A percentile compares a stretch with the other conserved stretches of the same genome.
Conservation (phyloP, 2,888 invertebrate genomes). For the Trichopoda pennipes region DNA sequence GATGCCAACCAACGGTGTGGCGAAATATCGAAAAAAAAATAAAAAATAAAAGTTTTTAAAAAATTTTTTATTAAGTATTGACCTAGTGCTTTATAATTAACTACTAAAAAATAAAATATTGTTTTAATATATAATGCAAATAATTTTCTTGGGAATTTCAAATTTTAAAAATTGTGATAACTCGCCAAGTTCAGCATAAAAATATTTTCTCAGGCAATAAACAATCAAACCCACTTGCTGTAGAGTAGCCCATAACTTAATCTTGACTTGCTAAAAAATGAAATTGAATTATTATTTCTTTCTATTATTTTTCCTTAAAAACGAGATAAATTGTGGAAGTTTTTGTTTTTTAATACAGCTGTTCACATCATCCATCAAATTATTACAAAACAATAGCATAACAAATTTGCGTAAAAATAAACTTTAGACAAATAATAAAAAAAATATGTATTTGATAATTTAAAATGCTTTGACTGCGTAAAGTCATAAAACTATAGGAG, state of each 20-base stretch:
- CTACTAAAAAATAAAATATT: no score
- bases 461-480: conserved; percentile 51
- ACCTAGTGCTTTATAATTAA: no score
- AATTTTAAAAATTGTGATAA: no score
- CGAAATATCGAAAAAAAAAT: no score
- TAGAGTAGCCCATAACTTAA: conserved; percentile 23
- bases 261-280: conserved; percentile 29
- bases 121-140: no score
- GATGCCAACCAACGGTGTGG: no score
- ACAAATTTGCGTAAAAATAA: no score
- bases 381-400: conserved; percentile 9
- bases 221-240: neutral
- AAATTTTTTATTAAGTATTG: no score
- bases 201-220: no score
- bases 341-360: conserved; percentile 16
- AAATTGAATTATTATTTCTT: conserved; percentile 52
- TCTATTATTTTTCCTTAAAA: conserved; percentile 4
- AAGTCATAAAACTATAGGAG: conserved; percentile 27
- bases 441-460: conserved; percentile 22
- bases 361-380: conserved; percentile 43
- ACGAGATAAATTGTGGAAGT: conserved; percentile 41
- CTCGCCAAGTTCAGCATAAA: no score
- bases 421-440: neutral
- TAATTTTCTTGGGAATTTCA: no score
- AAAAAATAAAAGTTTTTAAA: no score